Evolutionary conservation across 2,888 invertebrate genomes (phyloP).

Genomic region (Caenorhabditis panamensis): DNA sequence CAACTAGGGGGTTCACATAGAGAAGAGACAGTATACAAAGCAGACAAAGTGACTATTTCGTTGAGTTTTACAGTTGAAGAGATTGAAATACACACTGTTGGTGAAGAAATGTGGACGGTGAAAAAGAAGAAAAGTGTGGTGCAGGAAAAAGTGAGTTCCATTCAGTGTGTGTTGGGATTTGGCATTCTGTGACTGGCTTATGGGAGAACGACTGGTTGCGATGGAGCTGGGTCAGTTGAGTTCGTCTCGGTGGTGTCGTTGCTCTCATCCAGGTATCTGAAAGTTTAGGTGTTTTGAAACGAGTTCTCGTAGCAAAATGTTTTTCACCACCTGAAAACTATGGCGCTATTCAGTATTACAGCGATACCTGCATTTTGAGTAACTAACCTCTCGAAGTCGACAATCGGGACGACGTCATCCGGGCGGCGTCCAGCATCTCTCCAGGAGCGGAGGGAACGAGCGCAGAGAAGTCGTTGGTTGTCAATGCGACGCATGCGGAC

Average conservation of each 20-base stretch:
- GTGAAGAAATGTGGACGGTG: neutral
- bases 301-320: neutral
- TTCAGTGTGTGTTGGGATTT: no score
- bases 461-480: slow-evolving; percentile 73
- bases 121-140: neutral
- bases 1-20: slow-evolving; percentile 15
- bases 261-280: slow-evolving; percentile 60
- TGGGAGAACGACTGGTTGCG: no score
- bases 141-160: no score
- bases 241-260: no score
- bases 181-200: no score
- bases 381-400: slow-evolving; percentile 72
- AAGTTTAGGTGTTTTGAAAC: neutral
- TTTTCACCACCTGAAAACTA: no score
- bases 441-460: slow-evolving; percentile 74
- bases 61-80: slow-evolving; percentile 16
- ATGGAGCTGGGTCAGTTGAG: no score
- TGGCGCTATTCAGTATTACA: no score
- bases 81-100: slow-evolving; percentile 6
- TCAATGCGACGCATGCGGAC: slow-evolving; percentile 69
- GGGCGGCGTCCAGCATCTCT: slow-evolving; percentile 68
- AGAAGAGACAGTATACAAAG: slow-evolving; percentile 35
- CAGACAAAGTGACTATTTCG: slow-evolving; percentile 36
- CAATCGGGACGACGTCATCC: slow-evolving; percentile 71
- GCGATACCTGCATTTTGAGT: no score